Evolutionary conservation across 1,140 invertebrate species (phyloP), one percentile per base, ranked within the genome.

Genomic region (Lycorma delicatula): DNA sequence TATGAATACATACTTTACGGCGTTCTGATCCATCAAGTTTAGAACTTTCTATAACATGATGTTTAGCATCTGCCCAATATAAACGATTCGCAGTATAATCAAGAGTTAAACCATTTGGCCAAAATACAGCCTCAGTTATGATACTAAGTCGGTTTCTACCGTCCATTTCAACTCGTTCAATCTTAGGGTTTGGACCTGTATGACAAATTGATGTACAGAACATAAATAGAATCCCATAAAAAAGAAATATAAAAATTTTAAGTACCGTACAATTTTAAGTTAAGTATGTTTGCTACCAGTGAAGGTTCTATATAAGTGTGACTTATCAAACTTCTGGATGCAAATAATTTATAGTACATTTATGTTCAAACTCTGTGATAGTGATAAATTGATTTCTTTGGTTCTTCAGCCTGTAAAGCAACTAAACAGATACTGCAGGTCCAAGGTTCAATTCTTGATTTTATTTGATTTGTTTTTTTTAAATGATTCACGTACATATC

Each of bases 11-110:
- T 77, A 85, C 82, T 70, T 86, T 88, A 63, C 82, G 84, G 20
- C 89, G 77, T 57, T 87, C 84, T 4, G 74, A 76, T 2, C 93
- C 93, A 71, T 96, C 87, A 59, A 93, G 80, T 28, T 84, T 77
- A 20, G 90, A 83, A 49, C 84, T 85, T 71, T 93, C 90, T 56
- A 97, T 93, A 20, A 88, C 87, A 65, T 89, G 87, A 61, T 92
- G 87, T 67, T 93, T 89, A 1, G 89, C 90, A 70, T 95, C 91
- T 0, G 87, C 88, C 90, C 91, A 93, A 65, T 89, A 95, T 27
- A 95, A 79, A 55, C 84, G 79, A 51, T 84, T 81, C 0, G 79
- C 83, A 13, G 84, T 84, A 66, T 91, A 91, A 67, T 95, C 91
- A 11, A 94, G 80, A 0, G 88, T 85, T 23, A 95, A 72, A 22